Evolutionary conservation across 2,888 invertebrate genomes (phyloP), one percentile per base, ranked within the genome.

Genomic region (Drosophila histrio): DNA sequence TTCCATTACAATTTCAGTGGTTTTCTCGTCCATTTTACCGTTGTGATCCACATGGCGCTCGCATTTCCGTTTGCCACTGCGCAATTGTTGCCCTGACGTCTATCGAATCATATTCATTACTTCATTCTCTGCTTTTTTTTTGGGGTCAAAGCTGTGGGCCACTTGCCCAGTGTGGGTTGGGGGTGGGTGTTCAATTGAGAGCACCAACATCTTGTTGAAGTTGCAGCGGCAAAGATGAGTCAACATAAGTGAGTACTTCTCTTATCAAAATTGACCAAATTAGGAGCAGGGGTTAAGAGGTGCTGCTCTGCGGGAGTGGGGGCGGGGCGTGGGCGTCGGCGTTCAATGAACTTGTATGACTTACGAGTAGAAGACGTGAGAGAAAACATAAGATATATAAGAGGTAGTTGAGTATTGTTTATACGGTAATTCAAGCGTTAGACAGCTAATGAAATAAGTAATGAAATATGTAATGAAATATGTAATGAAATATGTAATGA

Each of bases 31-130:
- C 62, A 52, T 36, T 72, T 67, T 76, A 79, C 79, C 77, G 66
- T 77, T 77, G 60, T 69, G 68, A 64, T 79, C 67, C 72, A 77
- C 67, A 72, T 75, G 76, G 79, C 72, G 52, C 72, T 76, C 76
- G 72, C 68, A 72, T 41, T 76, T 77, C 79, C 77, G 79, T 22
- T 63, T 64, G 59, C 57, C 34, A 56, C 58, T 63, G 68, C 73
- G 69, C 57, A 77, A 73, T 64, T 59, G 52, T 58, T 30, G 9
- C 38, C 26, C 32, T 46, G 24, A 21, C 30, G 44, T 39, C 52
- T 49, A 59, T 62, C 46, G 60, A 69, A 66, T 72, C 63, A 68
- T n/a, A n/a, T 79, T 68, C 77, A 77, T 79, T 77, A 63, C 65
- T 68, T 56, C 41, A 58, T 59, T 63, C 69, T 41, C 50, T 54